Base-by-base conservation (phyloP, 2,113 vertebrate genomes). In the Megaleporinus macrocephalus region DNA sequence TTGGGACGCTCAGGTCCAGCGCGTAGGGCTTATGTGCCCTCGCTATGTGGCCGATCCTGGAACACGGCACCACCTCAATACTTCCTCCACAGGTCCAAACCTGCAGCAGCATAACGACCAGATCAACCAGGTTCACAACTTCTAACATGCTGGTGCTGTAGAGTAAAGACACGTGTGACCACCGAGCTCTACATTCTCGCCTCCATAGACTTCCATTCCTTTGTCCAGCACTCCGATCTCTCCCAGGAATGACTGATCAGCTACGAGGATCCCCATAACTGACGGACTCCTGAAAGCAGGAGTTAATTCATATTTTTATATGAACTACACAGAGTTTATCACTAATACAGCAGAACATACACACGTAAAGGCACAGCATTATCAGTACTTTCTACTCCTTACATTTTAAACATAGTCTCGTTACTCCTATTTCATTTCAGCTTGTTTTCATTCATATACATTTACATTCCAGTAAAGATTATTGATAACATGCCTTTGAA, bases 121-220 rank as follows among this genome's bases (percentile, higher is more conserved):
- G 11, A 41, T 68, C 65, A 4, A 68, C 12, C 66, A 70, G 11
- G n/a, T 29, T 66, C n/a, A 26, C 1, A 53, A n/a, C 49, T 63
- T 26, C n/a, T 68, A 4, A 65, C 0, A 14, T 24, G 9, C 36
- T 61, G 24, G n/a, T 51, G 36, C 13, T 49, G 36, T 36, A 7
- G 36, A 36, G 36, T 36, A 3, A 7, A 36, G 12, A 53, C 20
- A 33, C 30, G 10, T 0, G 24, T 18, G 53, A 20, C 36, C 27
- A 88, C 96, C 96, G 0, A 99, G 95, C 86, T 99, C 97, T 5
- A 98, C 97, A 6, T 99, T 99, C 88, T 99, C 97, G 5, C 97
- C 97, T 53, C 97, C 97, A 0, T 98, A 99, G 18, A 98, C 93
- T 86, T 96, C 96, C 97, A 98, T 98, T 88, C 97, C 97, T 87